Evolutionary conservation across 2,797 vertebrate species (phyloP).

Genomic region (Gallinago stenura): DNA sequence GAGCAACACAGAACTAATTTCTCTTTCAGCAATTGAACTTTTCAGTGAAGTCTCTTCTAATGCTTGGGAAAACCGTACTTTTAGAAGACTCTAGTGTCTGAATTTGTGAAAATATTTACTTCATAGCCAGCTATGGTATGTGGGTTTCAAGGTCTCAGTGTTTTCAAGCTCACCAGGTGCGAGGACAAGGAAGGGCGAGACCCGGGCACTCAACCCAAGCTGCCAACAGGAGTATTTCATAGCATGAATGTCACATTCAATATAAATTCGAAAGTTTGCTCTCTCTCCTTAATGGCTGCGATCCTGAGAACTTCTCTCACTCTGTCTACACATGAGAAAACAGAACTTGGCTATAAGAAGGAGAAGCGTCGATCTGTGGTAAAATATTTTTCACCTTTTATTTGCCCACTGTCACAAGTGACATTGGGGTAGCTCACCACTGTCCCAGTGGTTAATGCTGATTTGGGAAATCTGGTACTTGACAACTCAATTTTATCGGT

Average conservation of each 20-base stretch:
- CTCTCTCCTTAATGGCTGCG: not conserved
- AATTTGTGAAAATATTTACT: not conserved
- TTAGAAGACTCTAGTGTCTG: not conserved
- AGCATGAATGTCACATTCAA: not conserved
- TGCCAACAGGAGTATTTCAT: not conserved
- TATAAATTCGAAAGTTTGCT: not conserved
- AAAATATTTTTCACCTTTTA: not conserved
- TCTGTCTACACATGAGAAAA: not conserved
- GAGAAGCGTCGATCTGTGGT: not conserved
- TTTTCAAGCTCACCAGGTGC: not conserved
- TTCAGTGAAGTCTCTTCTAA: not conserved
- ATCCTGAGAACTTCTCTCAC: not conserved
- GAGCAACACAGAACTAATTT: too few species aligned
- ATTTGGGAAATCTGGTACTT: not conserved
- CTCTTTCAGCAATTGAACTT: not conserved
- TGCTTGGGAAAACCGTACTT: not conserved
- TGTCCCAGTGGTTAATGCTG: not conserved
- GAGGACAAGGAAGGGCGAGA: not conserved
- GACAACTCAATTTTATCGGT: not conserved
- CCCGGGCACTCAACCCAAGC: not conserved
- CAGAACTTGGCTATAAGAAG: not conserved
- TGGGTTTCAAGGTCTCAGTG: not conserved
- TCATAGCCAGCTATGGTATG: not conserved
- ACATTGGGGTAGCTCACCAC: accelerated
- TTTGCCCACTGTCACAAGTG: not conserved